These are phyloP conservation scores for rat (Rattus norvegicus) DNA, from an alignment of 2,113 vertebrate species.

Conservation along the genomic window DNA sequence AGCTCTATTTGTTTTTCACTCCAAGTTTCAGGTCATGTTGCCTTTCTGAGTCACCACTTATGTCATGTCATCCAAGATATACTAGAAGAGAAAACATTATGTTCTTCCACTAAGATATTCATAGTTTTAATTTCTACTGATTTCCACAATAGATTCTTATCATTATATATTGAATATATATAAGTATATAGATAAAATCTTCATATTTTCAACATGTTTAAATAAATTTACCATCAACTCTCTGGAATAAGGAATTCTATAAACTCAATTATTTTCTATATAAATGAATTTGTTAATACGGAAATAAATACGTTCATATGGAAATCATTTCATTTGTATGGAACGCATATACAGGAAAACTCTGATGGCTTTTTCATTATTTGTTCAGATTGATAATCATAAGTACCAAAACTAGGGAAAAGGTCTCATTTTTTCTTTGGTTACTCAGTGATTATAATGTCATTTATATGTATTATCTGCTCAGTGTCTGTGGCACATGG, in stretches of 20 bases:
- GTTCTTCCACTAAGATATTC: neutral
- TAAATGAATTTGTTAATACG: neutral
- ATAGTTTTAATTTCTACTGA: slow-evolving; percentile 40
- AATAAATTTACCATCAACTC: neutral
- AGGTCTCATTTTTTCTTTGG: neutral
- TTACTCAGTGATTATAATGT: neutral
- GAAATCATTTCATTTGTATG: neutral
- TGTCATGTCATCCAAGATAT: slow-evolving; percentile 12
- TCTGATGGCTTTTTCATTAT: neutral
- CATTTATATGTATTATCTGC: neutral
- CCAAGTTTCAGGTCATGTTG: slow-evolving; percentile 4
- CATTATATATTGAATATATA: slow-evolving; percentile 11
- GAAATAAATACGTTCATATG: neutral
- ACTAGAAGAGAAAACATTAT: neutral
- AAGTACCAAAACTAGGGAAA: too few species aligned
- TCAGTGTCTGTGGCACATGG: neutral
- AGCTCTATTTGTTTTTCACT: slow-evolving; percentile 10
- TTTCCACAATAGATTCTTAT: neutral
- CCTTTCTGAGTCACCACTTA: neutral
- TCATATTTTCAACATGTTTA: neutral
- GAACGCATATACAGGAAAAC: neutral
- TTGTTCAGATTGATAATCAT: too few species aligned
- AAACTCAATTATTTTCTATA: neutral
- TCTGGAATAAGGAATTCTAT: slow-evolving; percentile 5
- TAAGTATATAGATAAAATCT: neutral